Evolutionary conservation across 2,113 vertebrate genomes (phyloP), one percentile per base, ranked within the genome.

Genomic region (Zosterops pallidus): DNA sequence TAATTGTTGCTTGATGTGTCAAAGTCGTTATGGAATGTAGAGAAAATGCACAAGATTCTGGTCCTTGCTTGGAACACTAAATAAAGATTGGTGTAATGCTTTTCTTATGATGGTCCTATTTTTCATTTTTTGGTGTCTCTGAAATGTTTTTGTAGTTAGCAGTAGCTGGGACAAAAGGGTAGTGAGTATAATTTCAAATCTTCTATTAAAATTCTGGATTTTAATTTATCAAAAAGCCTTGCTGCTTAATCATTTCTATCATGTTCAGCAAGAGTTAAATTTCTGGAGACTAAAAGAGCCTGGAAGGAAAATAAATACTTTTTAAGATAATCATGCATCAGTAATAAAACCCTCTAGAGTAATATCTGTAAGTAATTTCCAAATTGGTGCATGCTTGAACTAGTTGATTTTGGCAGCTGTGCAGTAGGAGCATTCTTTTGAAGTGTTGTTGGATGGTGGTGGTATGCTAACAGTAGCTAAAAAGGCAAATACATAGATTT

Each of bases 1-100:
- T 42, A 31, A 53, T 16, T 3, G 5, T 46, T 8, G 13, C 63
- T 76, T 87, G 17, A 3, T 56, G 53, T 25, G 14, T 42, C 0
- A 1, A 56, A 69, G 19, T 53, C 0, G 0, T 39, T 52, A 22
- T 0, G 21, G 50, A 12, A 20, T 49, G 4, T 53, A 23, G 31
- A 87, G 52, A 62, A 62, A 72, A 41, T 9, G 10, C 56, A 28
- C 14, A 83, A 33, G 41, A 39, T 52, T n/a, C 31, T 72, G 14
- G 4, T 47, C 17, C 52, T 63, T 24, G 5, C 15, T 84, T 65
- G 78, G 23, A 67, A 81, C 8, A 20, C 31, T 41, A 39, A 62
- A 42, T 60, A 65, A 69, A 70, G 79, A 70, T 31, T 29, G 29
- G 3, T 46, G 9, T 42, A 53, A 62, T 71, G 7, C 6, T 84